phyloP scores from a whole-genome alignment of 2,888 invertebrate genomes.

The Lepidochitona cinerea region DNA sequence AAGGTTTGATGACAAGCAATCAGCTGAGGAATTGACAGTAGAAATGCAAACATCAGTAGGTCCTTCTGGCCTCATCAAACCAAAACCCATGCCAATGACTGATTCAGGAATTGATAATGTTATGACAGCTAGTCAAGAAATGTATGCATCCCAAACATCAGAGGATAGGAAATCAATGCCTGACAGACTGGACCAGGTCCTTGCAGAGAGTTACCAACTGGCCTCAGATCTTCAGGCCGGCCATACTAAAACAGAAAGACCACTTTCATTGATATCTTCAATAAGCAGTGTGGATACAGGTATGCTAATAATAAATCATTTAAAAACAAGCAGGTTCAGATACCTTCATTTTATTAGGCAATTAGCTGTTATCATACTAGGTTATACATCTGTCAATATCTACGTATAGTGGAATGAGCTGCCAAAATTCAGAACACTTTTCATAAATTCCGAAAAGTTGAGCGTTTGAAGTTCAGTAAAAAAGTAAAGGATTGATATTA shows the following conservation, averaged over 20 bases:
- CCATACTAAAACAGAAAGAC: conserved; percentile 57
- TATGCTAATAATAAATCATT: too few species aligned
- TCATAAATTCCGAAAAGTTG: too few species aligned
- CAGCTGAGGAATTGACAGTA: neutral
- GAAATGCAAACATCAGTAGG: neutral
- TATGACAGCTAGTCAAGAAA: conserved; percentile 2
- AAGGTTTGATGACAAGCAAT: neutral
- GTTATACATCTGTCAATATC: too few species aligned
- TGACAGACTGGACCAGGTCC: neutral
- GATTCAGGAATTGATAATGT: conserved; percentile 48
- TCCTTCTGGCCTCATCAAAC: neutral
- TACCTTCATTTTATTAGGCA: too few species aligned
- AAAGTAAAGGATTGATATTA: too few species aligned
- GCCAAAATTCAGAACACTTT: too few species aligned
- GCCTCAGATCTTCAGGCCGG: conserved; percentile 52
- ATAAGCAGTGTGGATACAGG: conserved; percentile 89
- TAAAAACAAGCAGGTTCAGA: too few species aligned
- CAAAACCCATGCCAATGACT: conserved; percentile 36
- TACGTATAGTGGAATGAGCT: too few species aligned
- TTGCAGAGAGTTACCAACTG: conserved; percentile 26
- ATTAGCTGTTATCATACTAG: too few species aligned
- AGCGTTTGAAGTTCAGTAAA: too few species aligned
- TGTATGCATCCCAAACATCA: neutral
- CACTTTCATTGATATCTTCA: conserved; percentile 67
- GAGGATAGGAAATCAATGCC: neutral